Percentiles rank a stretch among this genome's conserved stretches.
Evolutionary conservation across 2,113 vertebrate genomes (phyloP).

Genomic region (Ctenodactylus gundi): DNA sequence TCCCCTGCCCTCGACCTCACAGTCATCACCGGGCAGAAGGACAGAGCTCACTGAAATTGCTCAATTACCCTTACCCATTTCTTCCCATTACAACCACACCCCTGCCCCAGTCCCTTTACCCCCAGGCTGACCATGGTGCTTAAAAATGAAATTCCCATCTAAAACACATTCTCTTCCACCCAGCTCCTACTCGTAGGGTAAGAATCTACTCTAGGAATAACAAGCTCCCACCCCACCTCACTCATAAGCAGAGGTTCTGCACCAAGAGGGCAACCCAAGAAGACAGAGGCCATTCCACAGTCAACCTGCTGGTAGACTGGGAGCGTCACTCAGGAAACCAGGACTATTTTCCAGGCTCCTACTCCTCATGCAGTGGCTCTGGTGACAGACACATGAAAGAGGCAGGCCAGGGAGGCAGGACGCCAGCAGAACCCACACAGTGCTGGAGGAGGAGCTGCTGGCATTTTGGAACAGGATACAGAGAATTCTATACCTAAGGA

Average conservation of each 20-base stretch:
- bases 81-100: not conserved
- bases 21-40: not conserved
- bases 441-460: not conserved
- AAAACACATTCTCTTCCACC: not conserved
- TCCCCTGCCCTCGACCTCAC: not conserved
- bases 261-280: not conserved
- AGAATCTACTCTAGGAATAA: not conserved
- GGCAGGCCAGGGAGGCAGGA: too few species aligned
- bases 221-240: not conserved
- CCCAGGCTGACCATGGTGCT: not conserved
- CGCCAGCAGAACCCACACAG: not conserved
- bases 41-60: not conserved
- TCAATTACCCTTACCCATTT: not conserved
- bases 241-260: not conserved
- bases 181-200: not conserved
- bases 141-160: not conserved
- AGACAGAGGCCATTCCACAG: not conserved
- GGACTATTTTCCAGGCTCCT: not conserved
- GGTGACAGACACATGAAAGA: not conserved
- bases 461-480: not conserved
- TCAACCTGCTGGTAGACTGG: not conserved
- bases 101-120: not conserved
- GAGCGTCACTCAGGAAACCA: not conserved
- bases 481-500: not conserved
- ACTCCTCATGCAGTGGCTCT: not conserved